phyloP scores from a whole-genome alignment of 2,113 vertebrate species.

The Burhinus bistriatus region DNA sequence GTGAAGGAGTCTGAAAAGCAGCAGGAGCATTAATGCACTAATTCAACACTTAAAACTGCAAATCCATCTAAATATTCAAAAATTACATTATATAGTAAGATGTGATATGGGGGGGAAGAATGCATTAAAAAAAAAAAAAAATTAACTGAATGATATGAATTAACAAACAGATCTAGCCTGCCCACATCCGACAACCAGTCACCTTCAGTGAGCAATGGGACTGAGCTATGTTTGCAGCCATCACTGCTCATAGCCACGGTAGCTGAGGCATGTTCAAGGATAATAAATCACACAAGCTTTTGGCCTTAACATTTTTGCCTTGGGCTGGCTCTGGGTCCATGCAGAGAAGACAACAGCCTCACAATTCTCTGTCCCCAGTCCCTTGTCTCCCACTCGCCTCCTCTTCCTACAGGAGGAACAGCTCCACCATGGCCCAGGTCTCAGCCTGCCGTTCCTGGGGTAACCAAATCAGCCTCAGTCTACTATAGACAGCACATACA shows the following conservation, averaged over 20 bases:
- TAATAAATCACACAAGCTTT: neutral
- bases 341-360: neutral
- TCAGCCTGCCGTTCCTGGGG: neutral
- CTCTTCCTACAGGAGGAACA: rapidly evolving
- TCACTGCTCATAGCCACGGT: neutral
- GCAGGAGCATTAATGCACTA: neutral
- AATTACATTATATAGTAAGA: neutral
- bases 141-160: neutral
- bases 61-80: neutral
- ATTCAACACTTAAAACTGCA: neutral
- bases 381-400: neutral
- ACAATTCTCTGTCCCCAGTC: neutral
- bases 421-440: rapidly evolving
- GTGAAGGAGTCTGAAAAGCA: neutral
- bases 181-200: neutral
- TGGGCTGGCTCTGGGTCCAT: neutral
- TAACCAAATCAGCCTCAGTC: neutral
- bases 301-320: neutral
- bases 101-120: neutral
- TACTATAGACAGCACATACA: neutral
- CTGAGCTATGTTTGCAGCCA: neutral
- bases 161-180: neutral
- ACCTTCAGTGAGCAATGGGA: neutral
- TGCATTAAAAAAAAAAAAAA: neutral
- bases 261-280: neutral